Percentiles rank a stretch among this genome's conserved stretches.
Conservation (phyloP, 2,797 vertebrate genomes). For the Muscicapa comitata region DNA sequence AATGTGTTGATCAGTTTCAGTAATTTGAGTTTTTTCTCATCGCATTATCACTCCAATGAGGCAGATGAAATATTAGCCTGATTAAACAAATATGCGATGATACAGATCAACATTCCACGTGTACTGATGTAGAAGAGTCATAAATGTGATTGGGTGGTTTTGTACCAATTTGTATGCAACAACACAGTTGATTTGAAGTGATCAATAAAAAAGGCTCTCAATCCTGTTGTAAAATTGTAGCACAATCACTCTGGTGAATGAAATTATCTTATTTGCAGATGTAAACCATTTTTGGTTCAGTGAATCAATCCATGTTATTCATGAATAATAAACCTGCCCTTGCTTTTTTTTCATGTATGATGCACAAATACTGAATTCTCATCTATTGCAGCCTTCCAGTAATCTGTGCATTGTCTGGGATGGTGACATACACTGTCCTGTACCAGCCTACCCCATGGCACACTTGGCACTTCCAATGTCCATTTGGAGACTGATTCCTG, state of each 20-base stretch:
- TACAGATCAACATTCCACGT: not conserved
- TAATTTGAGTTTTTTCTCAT: conserved; percentile 6
- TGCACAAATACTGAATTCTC: not conserved
- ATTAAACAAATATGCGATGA: conserved; percentile 18
- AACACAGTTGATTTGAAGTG: not conserved
- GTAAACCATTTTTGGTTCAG: not conserved
- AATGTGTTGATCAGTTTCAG: not conserved
- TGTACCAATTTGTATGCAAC: not conserved
- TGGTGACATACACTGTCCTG: fast-evolving
- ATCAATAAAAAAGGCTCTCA: conserved; percentile 32
- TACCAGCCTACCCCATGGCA: not conserved
- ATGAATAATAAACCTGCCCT: not conserved
- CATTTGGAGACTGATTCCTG: not conserved
- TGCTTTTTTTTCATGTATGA: not conserved
- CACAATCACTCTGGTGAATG: not conserved
- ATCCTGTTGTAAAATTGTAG: not conserved
- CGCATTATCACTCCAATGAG: not conserved
- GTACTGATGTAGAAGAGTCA: conserved; percentile 35
- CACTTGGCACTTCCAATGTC: not conserved
- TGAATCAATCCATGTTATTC: not conserved
- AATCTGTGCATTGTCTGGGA: not conserved
- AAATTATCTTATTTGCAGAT: not conserved
- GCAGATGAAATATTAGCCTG: conserved; percentile 56
- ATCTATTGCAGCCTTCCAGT: not conserved
- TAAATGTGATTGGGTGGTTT: not conserved